These are phyloP conservation scores for Oreortyx pictus DNA, from an alignment of 2,797 vertebrate species.

Conservation along the genomic window DNA sequence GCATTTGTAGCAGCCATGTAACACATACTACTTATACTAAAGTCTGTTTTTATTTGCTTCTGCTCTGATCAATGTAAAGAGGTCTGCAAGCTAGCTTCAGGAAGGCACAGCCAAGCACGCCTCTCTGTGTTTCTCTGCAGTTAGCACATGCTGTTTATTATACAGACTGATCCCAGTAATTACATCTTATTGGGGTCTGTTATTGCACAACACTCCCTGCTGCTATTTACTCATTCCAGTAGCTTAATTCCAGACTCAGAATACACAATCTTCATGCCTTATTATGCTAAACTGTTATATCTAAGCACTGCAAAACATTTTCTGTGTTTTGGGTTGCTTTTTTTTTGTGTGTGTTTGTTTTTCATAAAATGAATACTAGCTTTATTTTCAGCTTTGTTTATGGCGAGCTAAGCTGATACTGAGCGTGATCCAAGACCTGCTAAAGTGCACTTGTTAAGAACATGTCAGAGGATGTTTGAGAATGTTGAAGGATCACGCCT, in stretches of 20 bases:
- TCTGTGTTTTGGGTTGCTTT: not conserved
- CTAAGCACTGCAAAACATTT: not conserved
- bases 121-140: not conserved
- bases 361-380: not conserved
- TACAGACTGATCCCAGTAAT: not conserved
- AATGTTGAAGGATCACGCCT: not conserved
- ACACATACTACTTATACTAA: not conserved
- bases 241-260: constrained; percentile 4
- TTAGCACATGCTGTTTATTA: not conserved
- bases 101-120: not conserved
- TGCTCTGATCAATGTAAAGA: not conserved
- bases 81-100: not conserved
- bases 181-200: not conserved
- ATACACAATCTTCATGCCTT: not conserved
- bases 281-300: not conserved
- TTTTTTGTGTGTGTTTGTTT: not conserved
- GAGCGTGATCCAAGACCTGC: not conserved
- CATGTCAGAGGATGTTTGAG: not conserved
- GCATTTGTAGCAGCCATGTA: not conserved
- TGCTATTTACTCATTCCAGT: not conserved
- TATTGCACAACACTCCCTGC: not conserved
- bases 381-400: not conserved
- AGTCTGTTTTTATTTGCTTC: not conserved
- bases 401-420: not conserved
- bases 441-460: not conserved